Percentiles rank a stretch among this genome's conserved stretches.
phyloP scores from a whole-genome alignment of 2,797 vertebrate species.

The Graptemys geographica region DNA sequence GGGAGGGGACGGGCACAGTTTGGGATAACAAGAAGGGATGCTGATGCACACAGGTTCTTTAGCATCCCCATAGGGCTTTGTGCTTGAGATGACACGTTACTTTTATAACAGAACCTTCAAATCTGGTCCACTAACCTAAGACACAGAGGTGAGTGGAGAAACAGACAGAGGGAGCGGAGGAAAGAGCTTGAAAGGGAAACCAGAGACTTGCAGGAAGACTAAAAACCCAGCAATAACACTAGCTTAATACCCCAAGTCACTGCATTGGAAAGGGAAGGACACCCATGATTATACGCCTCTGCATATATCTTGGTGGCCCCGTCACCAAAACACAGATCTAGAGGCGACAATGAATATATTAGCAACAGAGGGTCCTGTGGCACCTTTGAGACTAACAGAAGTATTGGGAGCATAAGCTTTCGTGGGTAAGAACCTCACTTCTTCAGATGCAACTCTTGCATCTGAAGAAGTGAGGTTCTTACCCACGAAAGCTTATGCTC shows the following conservation, averaged over 20 bases:
- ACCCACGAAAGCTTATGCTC: too few relatives aligned
- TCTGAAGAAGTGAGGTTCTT: too few relatives aligned
- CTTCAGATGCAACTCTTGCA: too few relatives aligned
- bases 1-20: rapidly evolving
- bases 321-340: neutral
- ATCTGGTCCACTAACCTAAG: rapidly evolving
- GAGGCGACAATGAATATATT: rapidly evolving
- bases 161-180: neutral
- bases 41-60: neutral
- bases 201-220: neutral
- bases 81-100: neutral
- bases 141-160: neutral
- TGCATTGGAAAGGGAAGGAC: neutral
- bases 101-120: neutral
- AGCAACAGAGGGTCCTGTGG: too few relatives aligned
- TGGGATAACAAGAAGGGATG: neutral
- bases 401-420: too few relatives aligned
- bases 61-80: rapidly evolving
- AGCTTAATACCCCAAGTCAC: neutral
- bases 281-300: neutral
- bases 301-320: neutral
- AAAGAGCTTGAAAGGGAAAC: neutral
- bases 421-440: too few relatives aligned
- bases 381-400: too few relatives aligned
- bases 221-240: neutral